Conservation (phyloP, 64 coral and sea anemone species). For the Exaiptasia diaphana region DNA sequence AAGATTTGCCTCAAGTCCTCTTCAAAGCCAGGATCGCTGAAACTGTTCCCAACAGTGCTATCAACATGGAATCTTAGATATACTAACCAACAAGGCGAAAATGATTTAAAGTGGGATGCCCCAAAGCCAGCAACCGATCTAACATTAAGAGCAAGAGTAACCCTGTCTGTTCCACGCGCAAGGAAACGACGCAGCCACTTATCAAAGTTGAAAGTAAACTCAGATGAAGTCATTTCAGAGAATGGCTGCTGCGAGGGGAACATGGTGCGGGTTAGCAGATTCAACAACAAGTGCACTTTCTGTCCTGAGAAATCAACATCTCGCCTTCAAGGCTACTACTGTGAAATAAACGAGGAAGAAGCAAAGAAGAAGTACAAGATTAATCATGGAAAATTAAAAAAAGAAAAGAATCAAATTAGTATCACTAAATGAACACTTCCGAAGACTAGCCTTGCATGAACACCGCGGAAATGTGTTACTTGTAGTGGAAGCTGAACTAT, state of each 20-base stretch:
- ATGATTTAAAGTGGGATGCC: neutral
- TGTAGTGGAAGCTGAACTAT: too few species aligned
- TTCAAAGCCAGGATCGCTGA: neutral
- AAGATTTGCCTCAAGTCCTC: neutral
- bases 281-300: neutral
- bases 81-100: neutral
- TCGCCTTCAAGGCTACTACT: neutral
- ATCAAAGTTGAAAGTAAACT: neutral
- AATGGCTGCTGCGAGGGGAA: neutral
- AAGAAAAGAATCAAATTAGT: too few species aligned
- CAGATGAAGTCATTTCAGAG: neutral
- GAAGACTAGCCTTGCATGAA: too few species aligned
- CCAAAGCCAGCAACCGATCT: neutral
- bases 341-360: neutral
- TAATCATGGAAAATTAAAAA: too few species aligned
- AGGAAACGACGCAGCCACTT: too few species aligned
- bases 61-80: neutral
- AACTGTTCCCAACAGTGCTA: neutral
- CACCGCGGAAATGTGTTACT: too few species aligned
- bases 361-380: too few species aligned
- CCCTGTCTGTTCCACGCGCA: neutral
- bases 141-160: neutral
- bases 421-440: too few species aligned
- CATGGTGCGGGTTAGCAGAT: neutral
- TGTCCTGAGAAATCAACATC: neutral